Conservation (phyloP, 2,888 invertebrate species). For the Tipula helvola region DNA sequence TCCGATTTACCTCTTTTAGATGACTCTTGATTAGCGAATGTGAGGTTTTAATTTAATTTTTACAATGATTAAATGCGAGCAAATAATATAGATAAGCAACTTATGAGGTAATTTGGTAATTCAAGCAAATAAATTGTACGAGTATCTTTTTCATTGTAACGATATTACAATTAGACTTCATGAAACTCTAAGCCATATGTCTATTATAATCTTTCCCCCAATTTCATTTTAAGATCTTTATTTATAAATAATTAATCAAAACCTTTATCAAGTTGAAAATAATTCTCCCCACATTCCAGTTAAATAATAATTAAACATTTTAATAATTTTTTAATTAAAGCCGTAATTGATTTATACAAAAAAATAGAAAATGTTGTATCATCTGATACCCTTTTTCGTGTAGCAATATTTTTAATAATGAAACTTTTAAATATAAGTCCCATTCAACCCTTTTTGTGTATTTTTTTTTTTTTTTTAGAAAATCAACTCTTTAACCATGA, state of each 20-base stretch:
- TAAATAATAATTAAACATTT: neutral
- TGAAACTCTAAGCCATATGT: too few species aligned
- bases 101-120: too few species aligned
- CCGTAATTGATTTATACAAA: neutral
- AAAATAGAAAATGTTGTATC: neutral
- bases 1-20: too few species aligned
- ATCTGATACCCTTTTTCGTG: neutral
- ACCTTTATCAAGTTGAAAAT: neutral
- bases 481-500: neutral
- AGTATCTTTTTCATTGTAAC: too few species aligned
- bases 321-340: neutral
- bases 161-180: too few species aligned
- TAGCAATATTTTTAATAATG: neutral
- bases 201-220: too few species aligned
- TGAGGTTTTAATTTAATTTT: too few species aligned
- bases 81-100: too few species aligned
- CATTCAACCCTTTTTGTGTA: neutral
- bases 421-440: neutral
- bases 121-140: too few species aligned
- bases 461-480: neutral
- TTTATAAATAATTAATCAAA: neutral
- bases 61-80: too few species aligned
- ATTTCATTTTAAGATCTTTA: neutral
- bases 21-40: too few species aligned
- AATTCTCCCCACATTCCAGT: neutral